A percentile compares a stretch with the other conserved stretches of the same genome.
Conservation (phyloP, 2,113 vertebrate species). For the Triplophysa dalaica region DNA sequence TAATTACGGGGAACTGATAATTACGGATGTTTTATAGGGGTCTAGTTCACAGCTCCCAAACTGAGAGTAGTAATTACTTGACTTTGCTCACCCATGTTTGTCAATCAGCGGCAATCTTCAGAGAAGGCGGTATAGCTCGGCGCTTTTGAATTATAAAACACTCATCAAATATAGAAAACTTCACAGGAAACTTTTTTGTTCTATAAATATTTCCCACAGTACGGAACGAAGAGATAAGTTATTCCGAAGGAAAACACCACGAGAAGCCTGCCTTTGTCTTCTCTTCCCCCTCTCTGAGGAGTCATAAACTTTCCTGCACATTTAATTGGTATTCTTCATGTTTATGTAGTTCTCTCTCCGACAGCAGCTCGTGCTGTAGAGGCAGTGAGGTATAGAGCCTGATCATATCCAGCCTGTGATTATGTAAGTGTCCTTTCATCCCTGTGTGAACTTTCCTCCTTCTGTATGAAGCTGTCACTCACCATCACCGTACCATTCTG, state of each 20-base stretch:
- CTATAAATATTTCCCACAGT: constrained; percentile 30
- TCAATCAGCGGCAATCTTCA: constrained; percentile 29
- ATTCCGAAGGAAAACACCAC: constrained; percentile 29
- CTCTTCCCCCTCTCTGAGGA: constrained; percentile 18
- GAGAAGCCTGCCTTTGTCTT: constrained; percentile 26
- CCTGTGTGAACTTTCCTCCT: constrained; percentile 40
- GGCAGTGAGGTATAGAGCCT: constrained; percentile 11
- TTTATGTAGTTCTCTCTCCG: constrained; percentile 36
- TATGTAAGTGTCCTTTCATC: constrained; percentile 42
- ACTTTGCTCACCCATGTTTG: constrained; percentile 12
- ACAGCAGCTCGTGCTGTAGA: constrained; percentile 22
- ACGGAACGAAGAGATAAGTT: constrained; percentile 23
- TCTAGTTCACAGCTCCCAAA: constrained; percentile 37
- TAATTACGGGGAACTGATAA: constrained; percentile 44
- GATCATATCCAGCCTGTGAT: constrained; percentile 28
- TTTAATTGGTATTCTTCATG: constrained; percentile 38
- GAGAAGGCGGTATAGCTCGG: background rate
- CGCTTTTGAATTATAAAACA: constrained; percentile 29
- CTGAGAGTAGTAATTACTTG: constrained; percentile 40
- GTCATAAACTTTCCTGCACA: constrained; percentile 29
- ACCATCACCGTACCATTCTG: constrained; percentile 46
- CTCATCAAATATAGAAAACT: constrained; percentile 33
- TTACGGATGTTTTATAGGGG: constrained; percentile 32
- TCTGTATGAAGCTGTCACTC: constrained; percentile 45
- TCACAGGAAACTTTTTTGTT: constrained; percentile 26